Percentiles rank a stretch among this genome's conserved stretches.
Conservation (phyloP, 1,140 invertebrate species). For the Eupristina koningsbergeri region DNA sequence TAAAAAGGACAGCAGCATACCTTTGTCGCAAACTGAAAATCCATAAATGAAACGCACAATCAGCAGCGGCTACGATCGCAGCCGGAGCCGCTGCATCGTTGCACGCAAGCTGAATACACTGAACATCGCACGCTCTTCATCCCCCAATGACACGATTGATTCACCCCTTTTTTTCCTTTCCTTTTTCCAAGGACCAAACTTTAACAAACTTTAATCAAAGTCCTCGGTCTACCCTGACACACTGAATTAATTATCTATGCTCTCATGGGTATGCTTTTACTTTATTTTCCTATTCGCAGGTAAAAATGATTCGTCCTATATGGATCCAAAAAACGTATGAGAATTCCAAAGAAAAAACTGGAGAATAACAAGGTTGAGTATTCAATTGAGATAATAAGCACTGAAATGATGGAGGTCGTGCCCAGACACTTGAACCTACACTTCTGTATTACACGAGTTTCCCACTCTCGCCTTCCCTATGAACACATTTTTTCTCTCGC, state of each 20-base stretch:
- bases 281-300: no score
- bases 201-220: no score
- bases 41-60: slow-evolving; percentile 41
- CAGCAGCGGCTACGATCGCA: slow-evolving; percentile 11
- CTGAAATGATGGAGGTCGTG: neutral
- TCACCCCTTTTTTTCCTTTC: neutral
- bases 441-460: neutral
- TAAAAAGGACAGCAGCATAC: neutral
- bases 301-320: no score
- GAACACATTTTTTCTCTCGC: neutral
- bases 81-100: slow-evolving; percentile 12
- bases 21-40: slow-evolving; percentile 45
- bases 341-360: no score
- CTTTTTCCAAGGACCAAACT: neutral
- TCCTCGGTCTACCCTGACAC: no score
- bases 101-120: neutral
- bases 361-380: no score
- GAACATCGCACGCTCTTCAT: no score
- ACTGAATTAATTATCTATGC: no score
- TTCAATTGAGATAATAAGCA: neutral
- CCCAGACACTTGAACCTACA: neutral
- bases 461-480: neutral
- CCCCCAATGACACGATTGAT: neutral
- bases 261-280: no score
- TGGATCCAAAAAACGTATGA: no score